These are phyloP conservation scores for Eretmochelys imbricata DNA, from an alignment of 2,113 vertebrate genomes.

Conservation along the genomic window DNA sequence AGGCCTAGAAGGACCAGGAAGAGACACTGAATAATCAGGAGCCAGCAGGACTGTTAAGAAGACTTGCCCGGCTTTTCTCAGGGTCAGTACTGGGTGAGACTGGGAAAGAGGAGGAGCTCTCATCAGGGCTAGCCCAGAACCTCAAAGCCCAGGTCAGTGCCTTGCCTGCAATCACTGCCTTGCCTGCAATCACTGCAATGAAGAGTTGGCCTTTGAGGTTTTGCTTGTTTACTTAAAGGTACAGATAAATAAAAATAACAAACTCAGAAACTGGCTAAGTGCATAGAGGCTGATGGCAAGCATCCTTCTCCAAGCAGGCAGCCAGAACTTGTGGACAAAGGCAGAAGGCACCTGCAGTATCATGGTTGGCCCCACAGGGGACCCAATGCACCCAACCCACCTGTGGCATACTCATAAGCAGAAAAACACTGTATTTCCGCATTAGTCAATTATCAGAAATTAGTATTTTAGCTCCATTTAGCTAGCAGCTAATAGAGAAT, in stretches of 20 bases:
- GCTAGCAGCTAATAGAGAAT: neutral
- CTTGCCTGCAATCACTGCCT: neutral
- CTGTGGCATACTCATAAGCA: neutral
- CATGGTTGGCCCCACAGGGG: neutral
- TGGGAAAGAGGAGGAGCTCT: neutral
- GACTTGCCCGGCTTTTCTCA: neutral
- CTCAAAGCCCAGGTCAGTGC: neutral
- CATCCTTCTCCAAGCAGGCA: neutral
- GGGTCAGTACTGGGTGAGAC: neutral
- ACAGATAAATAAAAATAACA: neutral
- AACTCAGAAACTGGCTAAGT: too few species aligned
- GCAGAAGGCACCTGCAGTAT: neutral
- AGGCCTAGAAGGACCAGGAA: neutral
- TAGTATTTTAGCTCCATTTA: neutral
- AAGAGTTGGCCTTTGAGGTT: neutral
- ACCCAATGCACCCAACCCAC: neutral
- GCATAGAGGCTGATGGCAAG: neutral
- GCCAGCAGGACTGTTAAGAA: neutral
- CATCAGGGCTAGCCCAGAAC: neutral
- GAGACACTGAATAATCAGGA: neutral
- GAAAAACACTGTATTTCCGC: neutral
- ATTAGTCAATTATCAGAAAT: constrained; percentile 35
- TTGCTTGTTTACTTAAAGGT: neutral
- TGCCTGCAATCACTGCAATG: neutral
- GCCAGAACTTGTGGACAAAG: neutral